phyloP scores from a whole-genome alignment of 2,113 vertebrate species.

The Ploceus nigricollis region DNA sequence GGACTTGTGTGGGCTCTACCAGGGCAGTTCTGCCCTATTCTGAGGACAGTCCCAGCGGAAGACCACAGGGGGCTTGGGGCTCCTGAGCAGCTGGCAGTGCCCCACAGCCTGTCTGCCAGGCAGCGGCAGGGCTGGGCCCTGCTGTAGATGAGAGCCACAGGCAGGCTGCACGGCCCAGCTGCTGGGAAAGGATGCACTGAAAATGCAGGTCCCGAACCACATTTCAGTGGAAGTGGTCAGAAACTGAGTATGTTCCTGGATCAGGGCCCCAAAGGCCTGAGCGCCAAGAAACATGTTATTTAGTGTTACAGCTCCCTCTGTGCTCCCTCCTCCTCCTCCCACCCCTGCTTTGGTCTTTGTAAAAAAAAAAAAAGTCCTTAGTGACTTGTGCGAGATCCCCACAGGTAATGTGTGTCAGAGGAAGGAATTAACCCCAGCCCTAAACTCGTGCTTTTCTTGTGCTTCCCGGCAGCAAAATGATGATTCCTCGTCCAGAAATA shows the following conservation, averaged over 20 bases:
- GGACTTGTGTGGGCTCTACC: neutral
- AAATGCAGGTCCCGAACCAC: neutral
- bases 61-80: too few relatives aligned
- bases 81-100: neutral
- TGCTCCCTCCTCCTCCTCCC: neutral
- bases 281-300: neutral
- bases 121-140: neutral
- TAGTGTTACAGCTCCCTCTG: neutral
- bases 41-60: neutral
- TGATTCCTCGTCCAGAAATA: neutral
- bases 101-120: neutral
- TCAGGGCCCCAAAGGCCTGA: neutral
- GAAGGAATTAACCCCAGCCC: neutral
- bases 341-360: neutral
- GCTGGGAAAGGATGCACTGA: neutral
- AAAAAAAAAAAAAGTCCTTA: neutral
- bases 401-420: neutral
- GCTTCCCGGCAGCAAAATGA: neutral
- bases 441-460: neutral
- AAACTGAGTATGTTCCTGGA: neutral
- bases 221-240: neutral
- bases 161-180: neutral
- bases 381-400: neutral
- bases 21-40: neutral
- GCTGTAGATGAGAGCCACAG: neutral